Evolutionary conservation across 2,113 vertebrate genomes (phyloP), one percentile per base, ranked within the genome.

Genomic region (Aspidoscelis tigris): DNA sequence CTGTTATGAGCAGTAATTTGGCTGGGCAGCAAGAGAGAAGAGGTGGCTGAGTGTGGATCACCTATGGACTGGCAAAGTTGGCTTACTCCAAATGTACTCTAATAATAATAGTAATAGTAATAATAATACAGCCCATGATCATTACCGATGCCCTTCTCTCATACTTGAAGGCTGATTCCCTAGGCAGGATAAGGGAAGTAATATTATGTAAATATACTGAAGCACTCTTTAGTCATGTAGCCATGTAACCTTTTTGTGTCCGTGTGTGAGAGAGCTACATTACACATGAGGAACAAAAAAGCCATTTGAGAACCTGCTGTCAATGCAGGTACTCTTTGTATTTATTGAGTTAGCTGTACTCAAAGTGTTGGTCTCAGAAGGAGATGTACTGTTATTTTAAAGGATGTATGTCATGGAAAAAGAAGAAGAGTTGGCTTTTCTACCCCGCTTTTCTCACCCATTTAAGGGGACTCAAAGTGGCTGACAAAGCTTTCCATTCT

Each of bases 311-410:
- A 88, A 71, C 81, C 79, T 77, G 20, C 1, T 68, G 44, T 87
- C 73, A 78, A 78, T 88, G 81, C 87, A 92, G 83, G 55, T 81
- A 80, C 86, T 65, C 78, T 80, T 89, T 91, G 82, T 58, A 81
- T 68, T 76, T 53, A 70, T 44, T 85, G 87, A 80, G 89, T 76
- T 72, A 84, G 83, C 58, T 66, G 64, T 88, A 55, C 88, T 79
- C 88, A 82, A 55, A 74, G 44, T 65, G 83, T 71, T 84, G 65
- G 76, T 33, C 0, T 74, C 4, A 81, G 80, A 50, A 78, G 58
- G 66, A 73, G 70, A 76, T 8, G 64, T 81, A 86, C 64, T 78
- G 22, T 24, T 43, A 20, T 65, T 39, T 88, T 0, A 0, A 89
- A 61, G 14, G 58, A 61, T 61, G 14, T 14, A 61, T 61, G 18